These are phyloP conservation scores for Yponomeuta sedellus DNA, from an alignment of 2,888 invertebrate genomes.

Conservation along the genomic window DNA sequence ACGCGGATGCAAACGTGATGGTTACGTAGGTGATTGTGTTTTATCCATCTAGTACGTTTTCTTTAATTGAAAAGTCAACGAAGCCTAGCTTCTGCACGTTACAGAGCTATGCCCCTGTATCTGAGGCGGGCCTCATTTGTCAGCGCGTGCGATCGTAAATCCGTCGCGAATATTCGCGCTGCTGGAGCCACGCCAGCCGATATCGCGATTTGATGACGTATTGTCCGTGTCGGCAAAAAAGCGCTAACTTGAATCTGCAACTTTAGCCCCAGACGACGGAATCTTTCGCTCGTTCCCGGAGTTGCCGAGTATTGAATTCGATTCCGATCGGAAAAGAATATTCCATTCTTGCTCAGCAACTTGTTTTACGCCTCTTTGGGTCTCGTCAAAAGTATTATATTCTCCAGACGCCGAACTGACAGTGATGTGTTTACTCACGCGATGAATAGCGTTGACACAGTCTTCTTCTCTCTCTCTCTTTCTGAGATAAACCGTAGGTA, in stretches of 20 bases:
- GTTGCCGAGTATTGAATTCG: background rate
- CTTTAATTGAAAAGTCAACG: background rate
- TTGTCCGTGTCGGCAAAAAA: slow-evolving; percentile 8
- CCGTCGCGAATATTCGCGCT: slow-evolving; percentile 6
- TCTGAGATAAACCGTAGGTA: too few species aligned
- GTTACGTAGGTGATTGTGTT: background rate
- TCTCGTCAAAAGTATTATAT: too few species aligned
- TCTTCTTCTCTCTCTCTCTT: too few species aligned
- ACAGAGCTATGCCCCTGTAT: slow-evolving; percentile 1
- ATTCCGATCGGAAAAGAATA: background rate
- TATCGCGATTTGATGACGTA: slow-evolving; percentile 15
- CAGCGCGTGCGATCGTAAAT: slow-evolving; percentile 12
- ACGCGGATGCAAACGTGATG: too few species aligned
- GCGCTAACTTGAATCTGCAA: background rate
- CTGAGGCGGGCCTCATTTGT: slow-evolving; percentile 16
- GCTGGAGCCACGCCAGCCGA: slow-evolving; percentile 7
- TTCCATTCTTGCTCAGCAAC: too few species aligned
- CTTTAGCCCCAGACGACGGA: background rate
- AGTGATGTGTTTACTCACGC: too few species aligned
- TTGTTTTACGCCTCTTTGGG: too few species aligned
- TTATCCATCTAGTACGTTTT: background rate
- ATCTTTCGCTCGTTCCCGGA: background rate
- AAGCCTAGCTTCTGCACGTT: background rate
- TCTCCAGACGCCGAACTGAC: too few species aligned
- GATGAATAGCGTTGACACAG: too few species aligned